These are phyloP conservation scores for Unio pictorum DNA, from an alignment of 2,888 invertebrate species.

Conservation along the genomic window DNA sequence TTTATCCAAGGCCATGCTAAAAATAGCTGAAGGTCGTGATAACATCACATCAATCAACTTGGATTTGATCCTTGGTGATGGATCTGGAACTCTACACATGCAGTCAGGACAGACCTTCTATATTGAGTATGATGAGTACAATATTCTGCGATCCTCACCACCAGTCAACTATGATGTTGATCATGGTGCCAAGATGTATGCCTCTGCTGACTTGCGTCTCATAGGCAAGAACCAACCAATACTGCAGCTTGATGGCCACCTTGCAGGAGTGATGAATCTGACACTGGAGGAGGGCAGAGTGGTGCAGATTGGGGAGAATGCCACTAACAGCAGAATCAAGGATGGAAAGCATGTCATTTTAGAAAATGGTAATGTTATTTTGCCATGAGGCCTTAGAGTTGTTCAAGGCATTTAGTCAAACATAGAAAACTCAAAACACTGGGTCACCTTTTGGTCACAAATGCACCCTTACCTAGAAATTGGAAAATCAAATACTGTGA, in stretches of 20 bases:
- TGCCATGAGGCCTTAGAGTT: too few species aligned
- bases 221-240: slow-evolving; percentile 40
- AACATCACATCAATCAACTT: slow-evolving; percentile 37
- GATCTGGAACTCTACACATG: slow-evolving; percentile 41
- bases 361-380: too few species aligned
- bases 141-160: slow-evolving; percentile 38
- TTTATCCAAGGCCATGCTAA: slow-evolving; percentile 41
- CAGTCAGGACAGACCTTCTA: slow-evolving; percentile 38
- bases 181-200: slow-evolving; percentile 37
- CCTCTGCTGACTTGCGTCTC: slow-evolving; percentile 44
- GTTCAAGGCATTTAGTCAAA: too few species aligned
- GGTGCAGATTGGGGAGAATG: slow-evolving; percentile 36
- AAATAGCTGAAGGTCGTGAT: slow-evolving; percentile 32
- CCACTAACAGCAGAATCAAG: slow-evolving; percentile 43
- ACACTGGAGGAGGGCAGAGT: slow-evolving; percentile 42
- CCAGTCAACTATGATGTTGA: slow-evolving; percentile 50
- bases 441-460: too few species aligned
- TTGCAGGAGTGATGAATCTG: slow-evolving; percentile 53
- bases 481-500: too few species aligned
- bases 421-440: too few species aligned
- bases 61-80: slow-evolving; percentile 46
- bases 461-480: too few species aligned
- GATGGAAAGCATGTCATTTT: slow-evolving; percentile 9
- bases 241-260: slow-evolving; percentile 39
- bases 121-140: slow-evolving; percentile 42